phyloP scores from a whole-genome alignment of 2,888 invertebrate genomes.

The Strigamia crassipes region DNA sequence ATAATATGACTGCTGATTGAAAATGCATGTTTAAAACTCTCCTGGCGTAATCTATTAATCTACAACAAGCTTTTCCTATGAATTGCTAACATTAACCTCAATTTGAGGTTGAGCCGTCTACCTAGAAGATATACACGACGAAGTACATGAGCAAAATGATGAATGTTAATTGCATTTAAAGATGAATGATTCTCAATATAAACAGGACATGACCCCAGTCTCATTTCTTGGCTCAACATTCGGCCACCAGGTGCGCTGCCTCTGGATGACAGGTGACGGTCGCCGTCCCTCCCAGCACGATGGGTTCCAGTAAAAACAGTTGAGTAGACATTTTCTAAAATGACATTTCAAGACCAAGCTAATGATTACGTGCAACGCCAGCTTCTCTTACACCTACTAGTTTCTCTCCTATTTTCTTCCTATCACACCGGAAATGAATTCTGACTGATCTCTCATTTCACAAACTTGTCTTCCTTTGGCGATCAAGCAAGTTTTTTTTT shows the following conservation, averaged over 20 bases:
- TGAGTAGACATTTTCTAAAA: constrained; percentile 21
- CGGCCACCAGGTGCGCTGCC: background rate
- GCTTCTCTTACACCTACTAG: constrained; percentile 21
- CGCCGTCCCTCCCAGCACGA: background rate
- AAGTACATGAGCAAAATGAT: background rate
- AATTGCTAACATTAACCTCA: constrained; percentile 21
- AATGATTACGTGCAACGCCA: constrained; percentile 21
- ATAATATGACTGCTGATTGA: background rate
- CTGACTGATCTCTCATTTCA: constrained; percentile 21
- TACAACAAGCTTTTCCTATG: background rate
- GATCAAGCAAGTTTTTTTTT: constrained; percentile 12
- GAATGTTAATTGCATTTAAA: constrained; percentile 11
- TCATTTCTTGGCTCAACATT: background rate
- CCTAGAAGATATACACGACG: constrained; percentile 16
- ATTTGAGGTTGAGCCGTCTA: constrained; percentile 16
- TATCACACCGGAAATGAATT: constrained; percentile 21
- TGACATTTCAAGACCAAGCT: constrained; percentile 11
- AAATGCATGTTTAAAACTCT: background rate
- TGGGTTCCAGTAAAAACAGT: background rate
- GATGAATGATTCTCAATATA: background rate
- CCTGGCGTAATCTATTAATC: background rate
- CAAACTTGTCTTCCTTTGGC: constrained; percentile 11
- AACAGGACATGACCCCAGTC: background rate
- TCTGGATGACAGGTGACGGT: background rate
- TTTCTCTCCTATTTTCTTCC: background rate